Conservation (phyloP, 2,888 invertebrate species). For the Onthophagus sagittarius region DNA sequence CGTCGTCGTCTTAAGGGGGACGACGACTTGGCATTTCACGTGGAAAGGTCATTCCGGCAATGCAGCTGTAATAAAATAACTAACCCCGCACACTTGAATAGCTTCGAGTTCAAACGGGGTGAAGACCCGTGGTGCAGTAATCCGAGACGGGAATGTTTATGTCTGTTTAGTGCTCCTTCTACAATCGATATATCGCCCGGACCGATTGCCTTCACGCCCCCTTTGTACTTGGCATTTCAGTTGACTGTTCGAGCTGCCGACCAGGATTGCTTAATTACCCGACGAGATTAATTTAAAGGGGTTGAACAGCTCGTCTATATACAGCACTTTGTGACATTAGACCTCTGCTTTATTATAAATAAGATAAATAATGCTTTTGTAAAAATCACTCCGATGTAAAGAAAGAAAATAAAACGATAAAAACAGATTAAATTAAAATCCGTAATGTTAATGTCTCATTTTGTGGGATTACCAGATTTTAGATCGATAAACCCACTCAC, state of each 20-base stretch:
- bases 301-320: neutral
- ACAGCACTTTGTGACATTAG: neutral
- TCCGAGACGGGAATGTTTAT: constrained; percentile 16
- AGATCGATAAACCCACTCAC: too few relatives aligned
- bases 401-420: too few relatives aligned
- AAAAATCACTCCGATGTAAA: too few relatives aligned
- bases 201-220: neutral
- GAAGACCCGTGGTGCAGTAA: constrained; percentile 20
- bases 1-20: constrained; percentile 24
- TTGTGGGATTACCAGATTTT: too few relatives aligned
- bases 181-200: neutral
- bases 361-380: too few relatives aligned
- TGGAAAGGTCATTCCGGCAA: constrained; percentile 30
- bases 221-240: neutral
- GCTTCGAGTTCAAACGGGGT: constrained; percentile 26
- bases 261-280: neutral
- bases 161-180: constrained; percentile 7
- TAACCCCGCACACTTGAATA: constrained; percentile 24
- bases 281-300: neutral
- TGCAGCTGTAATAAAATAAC: constrained; percentile 30
- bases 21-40: constrained; percentile 29
- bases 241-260: neutral
- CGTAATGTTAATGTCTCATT: too few relatives aligned
- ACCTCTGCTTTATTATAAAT: neutral
- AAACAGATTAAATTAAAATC: too few relatives aligned